A percentile compares a stretch with the other conserved stretches of the same genome.
Conservation (phyloP, 2,797 vertebrate species). For the Smutsia temminckii region DNA sequence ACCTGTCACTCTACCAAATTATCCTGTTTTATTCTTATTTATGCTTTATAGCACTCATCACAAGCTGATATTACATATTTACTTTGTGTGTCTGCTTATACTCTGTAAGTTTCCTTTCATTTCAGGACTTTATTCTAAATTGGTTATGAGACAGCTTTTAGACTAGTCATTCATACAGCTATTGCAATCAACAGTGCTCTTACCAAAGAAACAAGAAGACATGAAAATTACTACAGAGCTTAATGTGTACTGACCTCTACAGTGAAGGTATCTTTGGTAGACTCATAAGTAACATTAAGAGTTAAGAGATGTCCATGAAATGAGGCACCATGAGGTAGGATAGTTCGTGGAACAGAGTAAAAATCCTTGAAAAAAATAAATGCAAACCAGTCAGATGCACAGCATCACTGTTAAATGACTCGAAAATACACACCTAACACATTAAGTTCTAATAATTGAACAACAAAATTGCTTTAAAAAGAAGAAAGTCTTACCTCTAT, state of each 20-base stretch:
- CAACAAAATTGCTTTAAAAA: neutral
- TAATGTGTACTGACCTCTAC: conserved; percentile 90
- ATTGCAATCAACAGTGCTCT: neutral
- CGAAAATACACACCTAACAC: neutral
- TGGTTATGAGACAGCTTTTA: neutral
- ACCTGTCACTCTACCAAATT: neutral
- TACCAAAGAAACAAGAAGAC: neutral
- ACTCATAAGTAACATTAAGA: conserved; percentile 97
- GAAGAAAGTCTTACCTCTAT: conserved; percentile 92
- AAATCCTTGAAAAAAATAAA: conserved; percentile 89
- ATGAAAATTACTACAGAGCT: neutral
- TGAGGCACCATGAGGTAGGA: conserved; percentile 99
- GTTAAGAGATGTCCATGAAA: conserved; percentile 98
- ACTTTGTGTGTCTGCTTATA: neutral
- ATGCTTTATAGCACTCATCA: neutral
- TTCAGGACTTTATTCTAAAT: conserved; percentile 3
- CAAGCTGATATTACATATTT: neutral
- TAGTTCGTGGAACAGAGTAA: conserved; percentile 98
- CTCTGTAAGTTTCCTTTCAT: neutral
- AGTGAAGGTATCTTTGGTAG: conserved; percentile 99
- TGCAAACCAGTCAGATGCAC: conserved; percentile 14
- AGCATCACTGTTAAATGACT: neutral
- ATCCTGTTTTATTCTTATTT: neutral
- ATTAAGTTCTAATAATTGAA: neutral
- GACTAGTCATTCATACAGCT: neutral